Conservation (phyloP, 2,888 invertebrate species). For the Stenolophus ochropezus region DNA sequence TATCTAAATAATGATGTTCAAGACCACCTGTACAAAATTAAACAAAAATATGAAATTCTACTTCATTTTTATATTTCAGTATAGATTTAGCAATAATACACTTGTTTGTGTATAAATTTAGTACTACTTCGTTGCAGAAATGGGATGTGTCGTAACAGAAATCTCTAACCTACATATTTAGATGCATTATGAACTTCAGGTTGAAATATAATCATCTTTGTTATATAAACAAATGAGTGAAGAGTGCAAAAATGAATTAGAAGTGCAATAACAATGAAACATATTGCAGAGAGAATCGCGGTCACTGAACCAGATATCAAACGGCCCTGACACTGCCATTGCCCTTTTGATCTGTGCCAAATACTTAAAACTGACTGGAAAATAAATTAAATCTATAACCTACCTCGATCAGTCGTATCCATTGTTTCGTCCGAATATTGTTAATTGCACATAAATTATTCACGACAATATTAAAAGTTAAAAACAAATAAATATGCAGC, state of each 20-base stretch:
- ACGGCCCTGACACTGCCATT: slow-evolving; percentile 80
- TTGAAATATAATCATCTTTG: background rate
- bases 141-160: background rate
- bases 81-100: background rate
- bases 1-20: background rate
- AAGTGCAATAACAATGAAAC: slow-evolving; percentile 47
- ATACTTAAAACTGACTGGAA: slow-evolving; percentile 63
- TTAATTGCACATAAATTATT: slow-evolving; percentile 64
- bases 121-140: background rate
- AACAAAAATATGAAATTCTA: background rate
- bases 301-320: slow-evolving; percentile 77
- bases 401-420: slow-evolving; percentile 71
- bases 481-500: slow-evolving; percentile 69
- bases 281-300: slow-evolving; percentile 70
- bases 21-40: background rate
- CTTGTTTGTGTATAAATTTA: background rate
- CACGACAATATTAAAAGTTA: slow-evolving; percentile 66
- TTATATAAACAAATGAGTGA: slow-evolving; percentile 2
- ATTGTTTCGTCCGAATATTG: slow-evolving; percentile 63
- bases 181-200: background rate
- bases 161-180: background rate
- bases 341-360: slow-evolving; percentile 73
- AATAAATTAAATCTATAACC: slow-evolving; percentile 66
- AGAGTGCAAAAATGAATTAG: background rate
- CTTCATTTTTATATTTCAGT: background rate